Percentiles rank a stretch among this genome's conserved stretches.
Evolutionary conservation across 1,140 invertebrate genomes (phyloP).

Genomic region (Cydia pomonella): DNA sequence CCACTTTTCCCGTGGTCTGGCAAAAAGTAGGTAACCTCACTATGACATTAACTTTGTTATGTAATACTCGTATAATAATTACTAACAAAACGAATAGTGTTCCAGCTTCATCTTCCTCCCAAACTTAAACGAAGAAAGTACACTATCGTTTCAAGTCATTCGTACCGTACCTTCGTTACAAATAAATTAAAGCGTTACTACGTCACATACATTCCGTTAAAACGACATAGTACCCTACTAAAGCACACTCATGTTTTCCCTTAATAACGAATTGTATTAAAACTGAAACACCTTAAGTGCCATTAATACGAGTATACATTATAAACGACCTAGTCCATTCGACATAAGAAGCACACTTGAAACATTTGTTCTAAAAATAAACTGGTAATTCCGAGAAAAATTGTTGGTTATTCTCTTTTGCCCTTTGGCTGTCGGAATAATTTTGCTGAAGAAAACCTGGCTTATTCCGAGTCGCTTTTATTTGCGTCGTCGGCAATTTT

Average conservation of each 20-base stretch:
- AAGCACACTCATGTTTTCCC: conserved; percentile 9
- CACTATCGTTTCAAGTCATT: not conserved
- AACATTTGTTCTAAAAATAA: not conserved
- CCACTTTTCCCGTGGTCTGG: too few relatives aligned
- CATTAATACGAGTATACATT: not conserved
- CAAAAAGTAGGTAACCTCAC: too few relatives aligned
- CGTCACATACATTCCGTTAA: conserved; percentile 11
- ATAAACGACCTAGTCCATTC: not conserved
- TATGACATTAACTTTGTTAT: too few relatives aligned
- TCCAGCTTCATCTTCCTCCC: not conserved
- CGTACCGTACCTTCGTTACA: conserved; percentile 13
- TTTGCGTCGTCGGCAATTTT: conserved; percentile 22
- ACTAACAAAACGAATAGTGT: too few relatives aligned
- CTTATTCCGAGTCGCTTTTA: conserved; percentile 16
- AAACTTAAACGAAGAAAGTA: not conserved
- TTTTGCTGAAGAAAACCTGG: conserved; percentile 8
- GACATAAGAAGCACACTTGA: not conserved
- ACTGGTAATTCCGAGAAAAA: conserved; percentile 12
- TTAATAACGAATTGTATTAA: not conserved
- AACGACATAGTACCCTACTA: conserved; percentile 16
- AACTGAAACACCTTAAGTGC: not conserved
- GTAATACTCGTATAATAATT: too few relatives aligned
- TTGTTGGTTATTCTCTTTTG: not conserved
- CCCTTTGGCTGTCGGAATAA: not conserved
- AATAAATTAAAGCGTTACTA: not conserved